Conservation (phyloP, 2,797 vertebrate genomes). For the Scolopax rusticola region DNA sequence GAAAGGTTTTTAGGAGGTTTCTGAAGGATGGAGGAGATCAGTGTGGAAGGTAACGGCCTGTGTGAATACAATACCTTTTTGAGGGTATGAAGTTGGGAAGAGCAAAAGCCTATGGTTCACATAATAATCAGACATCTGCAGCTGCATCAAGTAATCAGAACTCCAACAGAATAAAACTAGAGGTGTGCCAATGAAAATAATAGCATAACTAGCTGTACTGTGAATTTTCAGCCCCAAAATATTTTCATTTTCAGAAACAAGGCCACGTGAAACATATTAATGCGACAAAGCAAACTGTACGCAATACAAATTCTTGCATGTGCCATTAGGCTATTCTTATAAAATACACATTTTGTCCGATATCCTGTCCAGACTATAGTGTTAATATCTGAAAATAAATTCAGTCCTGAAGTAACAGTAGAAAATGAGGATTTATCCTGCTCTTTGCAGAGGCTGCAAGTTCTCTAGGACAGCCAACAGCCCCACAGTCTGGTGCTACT, state of each 20-base stretch:
- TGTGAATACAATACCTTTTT: not conserved
- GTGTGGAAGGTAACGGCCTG: not conserved
- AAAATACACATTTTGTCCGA: not conserved
- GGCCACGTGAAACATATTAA: not conserved
- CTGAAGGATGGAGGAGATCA: not conserved
- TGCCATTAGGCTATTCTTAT: not conserved
- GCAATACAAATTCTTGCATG: not conserved
- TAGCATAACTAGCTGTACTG: not conserved
- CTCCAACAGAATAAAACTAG: not conserved
- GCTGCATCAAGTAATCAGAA: not conserved
- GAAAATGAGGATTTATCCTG: not conserved
- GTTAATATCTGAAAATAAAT: not conserved
- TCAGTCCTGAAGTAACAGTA: not conserved
- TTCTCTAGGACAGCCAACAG: constrained; percentile 36
- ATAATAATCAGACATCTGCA: not conserved
- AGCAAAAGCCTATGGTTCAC: not conserved
- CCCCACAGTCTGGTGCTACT: constrained; percentile 55
- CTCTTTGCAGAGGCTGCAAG: not conserved
- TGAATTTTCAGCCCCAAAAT: not conserved
- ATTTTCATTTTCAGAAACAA: not conserved
- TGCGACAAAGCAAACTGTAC: not conserved
- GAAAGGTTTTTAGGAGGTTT: not conserved
- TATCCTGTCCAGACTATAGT: not conserved
- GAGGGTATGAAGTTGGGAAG: not conserved
- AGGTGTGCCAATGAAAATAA: not conserved